These are phyloP conservation scores for Dicroscelio sp. DNA, from an alignment of 2,888 invertebrate species.

Conservation along the genomic window DNA sequence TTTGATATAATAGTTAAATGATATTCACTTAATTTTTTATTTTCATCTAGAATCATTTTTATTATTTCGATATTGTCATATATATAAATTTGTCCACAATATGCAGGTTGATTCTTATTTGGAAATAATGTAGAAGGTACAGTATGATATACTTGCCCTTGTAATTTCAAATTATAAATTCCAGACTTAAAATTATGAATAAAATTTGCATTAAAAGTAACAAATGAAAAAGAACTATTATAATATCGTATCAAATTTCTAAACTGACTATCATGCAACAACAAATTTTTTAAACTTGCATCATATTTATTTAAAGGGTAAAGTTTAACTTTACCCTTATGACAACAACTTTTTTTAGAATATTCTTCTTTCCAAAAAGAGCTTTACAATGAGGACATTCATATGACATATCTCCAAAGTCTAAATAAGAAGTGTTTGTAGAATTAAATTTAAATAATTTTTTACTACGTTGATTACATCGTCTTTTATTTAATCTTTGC, in stretches of 20 bases:
- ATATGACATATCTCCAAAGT: conserved; percentile 65
- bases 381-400: conserved; percentile 50
- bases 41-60: conserved; percentile 19
- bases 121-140: neutral
- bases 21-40: conserved; percentile 35
- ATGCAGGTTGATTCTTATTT: neutral
- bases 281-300: conserved; percentile 58
- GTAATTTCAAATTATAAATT: conserved; percentile 72
- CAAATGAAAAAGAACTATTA: conserved; percentile 68
- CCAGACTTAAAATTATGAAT: conserved; percentile 32
- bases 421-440: too few species aligned
- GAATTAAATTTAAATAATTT: neutral
- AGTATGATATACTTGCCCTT: conserved; percentile 50
- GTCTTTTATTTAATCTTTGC: neutral
- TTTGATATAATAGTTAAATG: conserved; percentile 31
- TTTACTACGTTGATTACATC: neutral
- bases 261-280: conserved; percentile 62
- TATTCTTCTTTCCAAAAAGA: conserved; percentile 59
- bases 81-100: conserved; percentile 48
- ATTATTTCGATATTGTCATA: conserved; percentile 27
- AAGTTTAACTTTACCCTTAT: conserved; percentile 62
- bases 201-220: conserved; percentile 61
- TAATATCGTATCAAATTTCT: conserved; percentile 69
- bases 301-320: conserved; percentile 59
- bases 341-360: conserved; percentile 69